Evolutionary conservation across 2,113 vertebrate species (phyloP), one percentile per base, ranked within the genome.

Genomic region (Oncorhynchus masou): DNA sequence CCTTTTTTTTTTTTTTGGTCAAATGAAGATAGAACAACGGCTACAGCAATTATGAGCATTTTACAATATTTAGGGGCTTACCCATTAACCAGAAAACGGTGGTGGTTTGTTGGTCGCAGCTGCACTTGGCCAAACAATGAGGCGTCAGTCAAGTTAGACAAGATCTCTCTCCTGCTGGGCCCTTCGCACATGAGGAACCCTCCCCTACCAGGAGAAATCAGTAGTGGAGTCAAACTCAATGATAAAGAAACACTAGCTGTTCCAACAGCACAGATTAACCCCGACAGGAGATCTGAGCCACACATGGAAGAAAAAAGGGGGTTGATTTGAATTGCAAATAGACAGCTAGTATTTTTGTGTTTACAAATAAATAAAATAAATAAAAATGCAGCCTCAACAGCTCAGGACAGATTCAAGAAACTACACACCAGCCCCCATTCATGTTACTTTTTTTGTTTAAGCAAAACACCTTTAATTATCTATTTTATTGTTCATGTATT

Each of bases 211-310:
- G 91, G 89, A 90, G 88, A 92, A 95, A 94, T 91, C 83, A 88
- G 93, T 92, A 45, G 7, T 39, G 39, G 8, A 45, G 88, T 90
- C 86, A 85, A 92, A 88, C 88, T 68, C 15, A 81, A 84, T 94
- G 93, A 92, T 94, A 85, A 84, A 88, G 84, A 83, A 93, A 88
- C 79, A 80, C 84, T 95, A 97, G 96, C 96, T 98, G 95, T 97
- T 96, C 93, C 96, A 96, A 96, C 92, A 96, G 91, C 45, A 45
- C 20, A 54, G 74, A 70, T 77, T 60, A 74, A 68, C 71, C 81
- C 73, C 60, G 13, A 51, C 70, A 15, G 71, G 27, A 64, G 70
- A 77, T 78, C 27, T 74, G 51, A 74, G 64, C 12, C 6, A 66
- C 77, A 65, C 31, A 68, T 49, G 73, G 34, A 65, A 59, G 29